Base-by-base conservation (phyloP, 2,113 vertebrate genomes). In the Ptyas mucosa region DNA sequence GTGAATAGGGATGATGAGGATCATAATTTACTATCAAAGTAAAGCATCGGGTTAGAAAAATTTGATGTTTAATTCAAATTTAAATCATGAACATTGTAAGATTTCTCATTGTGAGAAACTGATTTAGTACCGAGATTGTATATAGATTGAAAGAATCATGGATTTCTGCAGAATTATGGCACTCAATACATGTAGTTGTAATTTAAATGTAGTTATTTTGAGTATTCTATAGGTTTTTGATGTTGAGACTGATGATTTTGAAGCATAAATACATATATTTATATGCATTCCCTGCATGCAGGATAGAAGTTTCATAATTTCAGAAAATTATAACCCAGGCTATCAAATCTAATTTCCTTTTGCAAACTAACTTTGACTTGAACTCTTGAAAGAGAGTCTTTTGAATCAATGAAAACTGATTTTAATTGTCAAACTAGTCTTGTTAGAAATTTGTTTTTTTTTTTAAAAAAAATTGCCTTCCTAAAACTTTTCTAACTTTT, bases 61-160 rank as follows among this genome's bases (percentile, higher is more conserved):
- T 20, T 2, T 34, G 6, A 75, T 81, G 7, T 39, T 81, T 39
- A 81, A 39, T 39, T 39, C 92, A 85, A 92, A 93, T 88, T 23
- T 85, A 43, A 39, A 0, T 87, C 92, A 58, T 92, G 24, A 88
- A 9, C 61, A 46, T 14, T n/a, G 93, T 64, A 26, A 20, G 8
- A 54, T 43, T 87, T 90, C 51, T 57, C n/a, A n/a, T 24, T 26
- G 23, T 89, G 2, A 94, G 34, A 93, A 88, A 93, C 86, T 92
- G 8, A 34, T 94, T 58, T 57, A 10, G 75, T 93, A n/a, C 34
- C 90, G 61, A 88, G 89, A 29, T 21, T 49, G 89, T 69, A 69
- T 90, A 29, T 91, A 93, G 21, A 54, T 93, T 89, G 29, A 21
- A 46, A 9, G 89, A 51, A 95, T 96, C 87, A 95, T n/a, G 89